phyloP scores from a whole-genome alignment of 2,113 vertebrate species.

The Prionailurus viverrinus region DNA sequence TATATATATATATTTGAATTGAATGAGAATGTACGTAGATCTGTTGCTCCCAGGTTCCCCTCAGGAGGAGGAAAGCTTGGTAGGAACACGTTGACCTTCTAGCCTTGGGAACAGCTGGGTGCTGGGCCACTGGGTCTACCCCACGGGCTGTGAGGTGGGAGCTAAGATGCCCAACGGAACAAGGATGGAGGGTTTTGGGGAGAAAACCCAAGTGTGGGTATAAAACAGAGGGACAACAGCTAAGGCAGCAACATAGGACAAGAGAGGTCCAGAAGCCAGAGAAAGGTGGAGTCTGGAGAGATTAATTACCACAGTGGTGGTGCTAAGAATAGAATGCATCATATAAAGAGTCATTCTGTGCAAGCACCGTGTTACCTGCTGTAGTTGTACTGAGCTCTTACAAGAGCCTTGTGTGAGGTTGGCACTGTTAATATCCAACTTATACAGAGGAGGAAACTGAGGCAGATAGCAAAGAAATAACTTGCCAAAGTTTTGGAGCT shows the following conservation, averaged over 20 bases:
- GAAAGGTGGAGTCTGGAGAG: background rate
- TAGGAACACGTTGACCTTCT: background rate
- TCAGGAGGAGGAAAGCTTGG: background rate
- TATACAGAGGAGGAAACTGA: background rate
- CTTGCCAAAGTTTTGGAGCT: background rate
- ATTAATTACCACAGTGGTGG: fast-evolving
- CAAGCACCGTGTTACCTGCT: too few species aligned
- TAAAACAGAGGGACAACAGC: background rate
- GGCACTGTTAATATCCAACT: background rate
- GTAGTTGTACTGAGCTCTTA: background rate
- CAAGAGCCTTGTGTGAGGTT: background rate
- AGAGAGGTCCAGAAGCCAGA: background rate
- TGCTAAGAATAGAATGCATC: too few species aligned
- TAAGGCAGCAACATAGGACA: fast-evolving
- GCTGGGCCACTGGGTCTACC: too few species aligned
- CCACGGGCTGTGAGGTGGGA: background rate
- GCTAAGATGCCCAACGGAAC: background rate
- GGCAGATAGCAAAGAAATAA: background rate
- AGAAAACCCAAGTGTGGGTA: background rate
- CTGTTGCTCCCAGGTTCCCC: background rate
- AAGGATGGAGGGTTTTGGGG: background rate
- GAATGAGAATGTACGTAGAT: background rate
- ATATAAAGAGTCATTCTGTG: background rate
- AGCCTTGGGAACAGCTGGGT: too few species aligned
- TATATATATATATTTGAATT: background rate